These are phyloP conservation scores for Pogona vitticeps DNA, from an alignment of 2,113 vertebrate species.

Conservation along the genomic window DNA sequence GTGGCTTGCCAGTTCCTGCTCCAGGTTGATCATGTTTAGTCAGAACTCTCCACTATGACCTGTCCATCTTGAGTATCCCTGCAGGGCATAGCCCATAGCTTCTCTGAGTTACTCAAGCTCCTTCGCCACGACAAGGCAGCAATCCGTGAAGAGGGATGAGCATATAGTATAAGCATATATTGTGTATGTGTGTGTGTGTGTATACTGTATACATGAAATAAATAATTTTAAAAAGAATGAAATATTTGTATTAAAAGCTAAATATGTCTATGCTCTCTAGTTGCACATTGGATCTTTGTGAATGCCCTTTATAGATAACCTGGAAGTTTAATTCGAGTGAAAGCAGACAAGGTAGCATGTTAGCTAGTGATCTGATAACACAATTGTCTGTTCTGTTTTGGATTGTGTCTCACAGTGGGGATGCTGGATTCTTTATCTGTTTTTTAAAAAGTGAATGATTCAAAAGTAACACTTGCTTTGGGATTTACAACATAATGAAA, in stretches of 20 bases:
- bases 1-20: too few relatives aligned
- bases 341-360: background rate
- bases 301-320: background rate
- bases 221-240: background rate
- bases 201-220: background rate
- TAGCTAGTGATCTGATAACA: background rate
- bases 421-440: background rate
- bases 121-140: too few relatives aligned
- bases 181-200: too few relatives aligned
- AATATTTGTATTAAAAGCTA: background rate
- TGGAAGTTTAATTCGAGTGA: background rate
- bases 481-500: background rate
- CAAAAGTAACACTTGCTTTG: background rate
- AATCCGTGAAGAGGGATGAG: too few relatives aligned
- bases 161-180: too few relatives aligned
- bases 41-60: too few relatives aligned
- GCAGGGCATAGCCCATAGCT: too few relatives aligned
- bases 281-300: background rate
- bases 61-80: too few relatives aligned
- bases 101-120: too few relatives aligned
- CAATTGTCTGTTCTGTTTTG: too few relatives aligned
- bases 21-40: too few relatives aligned
- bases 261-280: background rate
- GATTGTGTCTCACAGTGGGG: background rate
- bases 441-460: background rate